phyloP scores from a whole-genome alignment of 2,113 vertebrate genomes.

The Pelobates fuscus region DNA sequence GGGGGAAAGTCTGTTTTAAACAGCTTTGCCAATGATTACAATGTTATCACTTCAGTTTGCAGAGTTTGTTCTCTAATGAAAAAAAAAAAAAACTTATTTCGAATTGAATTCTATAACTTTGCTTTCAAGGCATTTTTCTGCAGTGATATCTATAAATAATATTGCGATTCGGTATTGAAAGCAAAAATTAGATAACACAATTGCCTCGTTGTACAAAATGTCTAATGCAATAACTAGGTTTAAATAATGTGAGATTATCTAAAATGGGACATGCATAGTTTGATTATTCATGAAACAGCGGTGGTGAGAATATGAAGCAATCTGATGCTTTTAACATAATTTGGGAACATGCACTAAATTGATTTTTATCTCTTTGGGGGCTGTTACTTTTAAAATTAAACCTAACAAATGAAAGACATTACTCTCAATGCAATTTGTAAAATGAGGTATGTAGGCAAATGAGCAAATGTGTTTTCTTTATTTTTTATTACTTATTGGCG shows the following conservation, averaged over 20 bases:
- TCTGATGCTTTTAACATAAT: constrained; percentile 57
- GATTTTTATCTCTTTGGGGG: constrained; percentile 58
- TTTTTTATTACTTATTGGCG: not conserved
- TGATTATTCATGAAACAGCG: constrained; percentile 50
- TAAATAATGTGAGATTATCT: constrained; percentile 41
- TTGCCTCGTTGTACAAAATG: not conserved
- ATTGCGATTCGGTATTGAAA: not conserved
- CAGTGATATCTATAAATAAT: constrained; percentile 3
- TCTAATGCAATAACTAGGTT: constrained; percentile 34
- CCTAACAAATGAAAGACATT: constrained; percentile 54
- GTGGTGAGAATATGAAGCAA: constrained; percentile 52
- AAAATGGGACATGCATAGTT: constrained; percentile 41
- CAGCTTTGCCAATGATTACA: constrained; percentile 12
- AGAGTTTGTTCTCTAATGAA: not conserved
- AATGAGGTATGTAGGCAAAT: constrained; percentile 33
- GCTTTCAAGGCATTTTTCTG: not conserved
- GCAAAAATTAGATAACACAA: not conserved
- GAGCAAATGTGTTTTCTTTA: not conserved
- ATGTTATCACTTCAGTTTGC: not conserved
- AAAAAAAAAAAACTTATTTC: not conserved
- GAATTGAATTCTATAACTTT: constrained; percentile 17
- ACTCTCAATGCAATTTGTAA: constrained; percentile 53
- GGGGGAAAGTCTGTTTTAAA: constrained; percentile 39
- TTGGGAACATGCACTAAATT: constrained; percentile 56
- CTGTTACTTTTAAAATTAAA: constrained; percentile 62